Base-by-base conservation (phyloP, 2,113 vertebrate species). In the Cyprinus carpio region DNA sequence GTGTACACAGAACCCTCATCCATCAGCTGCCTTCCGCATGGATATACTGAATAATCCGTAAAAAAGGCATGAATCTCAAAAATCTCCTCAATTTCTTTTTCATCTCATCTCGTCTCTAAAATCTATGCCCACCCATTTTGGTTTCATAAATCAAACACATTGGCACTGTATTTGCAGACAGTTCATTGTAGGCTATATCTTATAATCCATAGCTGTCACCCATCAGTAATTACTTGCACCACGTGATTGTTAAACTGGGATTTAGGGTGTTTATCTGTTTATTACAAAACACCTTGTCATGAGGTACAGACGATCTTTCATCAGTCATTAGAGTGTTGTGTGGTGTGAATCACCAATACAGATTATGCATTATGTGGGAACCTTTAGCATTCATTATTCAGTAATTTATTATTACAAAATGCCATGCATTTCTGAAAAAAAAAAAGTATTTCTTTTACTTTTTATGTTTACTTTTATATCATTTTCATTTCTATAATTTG, bases 171-270 rank as follows among this genome's bases (percentile, higher is more conserved):
- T 67, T 46, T 67, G 16, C 60, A 65, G 79, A 29, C 37, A 64
- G 25, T 27, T 75, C 72, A 31, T 76, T 54, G 54, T 60, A n/a
- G 56, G 18, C 56, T 62, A 37, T 60, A 78, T 79, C 13, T 34
- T 54, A 77, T 31, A 56, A 77, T 58, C 51, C 18, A 56, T 56
- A 77, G 18, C 29, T 58, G 75, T 56, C 49, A 54, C 4, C 51
- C 29, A 58, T 62, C 34, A 79, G 56, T 40, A 60, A 79, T 62
- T 78, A 37, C 75, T 34, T 43, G 76, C 31, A 40, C 31, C 76
- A 79, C 20, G 76, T 79, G 54, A 79, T 60, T 79, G 11, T 62
- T 40, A 79, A 79, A 79, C 76, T 62, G 23, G 34, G 34, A 79
- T 60, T 79, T 60, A 60, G 54, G 20, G 20, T 79, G 56, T n/a